phyloP scores from a whole-genome alignment of 2,797 vertebrate genomes.

The Sebastes kiyomatsui region DNA sequence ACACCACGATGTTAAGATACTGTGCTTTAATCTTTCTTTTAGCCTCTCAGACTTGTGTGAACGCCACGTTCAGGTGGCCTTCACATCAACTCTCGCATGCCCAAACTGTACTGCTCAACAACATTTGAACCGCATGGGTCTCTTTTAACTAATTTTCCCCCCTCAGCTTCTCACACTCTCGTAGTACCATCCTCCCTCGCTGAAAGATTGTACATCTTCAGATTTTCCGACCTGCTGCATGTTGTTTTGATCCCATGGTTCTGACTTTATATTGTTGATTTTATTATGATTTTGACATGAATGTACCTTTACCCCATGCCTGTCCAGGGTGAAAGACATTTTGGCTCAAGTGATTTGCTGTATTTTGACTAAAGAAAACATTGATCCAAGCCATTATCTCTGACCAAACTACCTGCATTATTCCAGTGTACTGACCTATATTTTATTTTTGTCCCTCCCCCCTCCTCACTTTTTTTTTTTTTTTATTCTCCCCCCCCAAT shows the following conservation, averaged over 20 bases:
- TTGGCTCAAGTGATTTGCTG: slow-evolving; percentile 90
- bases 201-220: slow-evolving; percentile 31
- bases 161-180: slow-evolving; percentile 16
- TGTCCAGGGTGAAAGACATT: slow-evolving; percentile 94
- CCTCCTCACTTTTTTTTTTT: slow-evolving; percentile 73
- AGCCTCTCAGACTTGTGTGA: slow-evolving; percentile 75
- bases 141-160: slow-evolving; percentile 59
- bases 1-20: slow-evolving; percentile 43
- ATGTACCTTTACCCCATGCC: slow-evolving; percentile 91
- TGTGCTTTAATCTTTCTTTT: slow-evolving; percentile 35
- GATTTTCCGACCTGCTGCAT: slow-evolving; percentile 73
- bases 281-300: slow-evolving; percentile 88
- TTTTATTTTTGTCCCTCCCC: slow-evolving; percentile 95
- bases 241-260: slow-evolving; percentile 54
- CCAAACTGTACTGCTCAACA: slow-evolving; percentile 31
- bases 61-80: slow-evolving; percentile 71
- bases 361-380: slow-evolving; percentile 86
- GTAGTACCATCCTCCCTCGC: slow-evolving; percentile 1
- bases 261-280: slow-evolving; percentile 73
- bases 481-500: slow-evolving; percentile 54
- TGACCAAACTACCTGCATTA: slow-evolving; percentile 99
- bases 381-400: slow-evolving; percentile 95
- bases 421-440: slow-evolving; percentile 99
- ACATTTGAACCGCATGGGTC: slow-evolving; percentile 77
- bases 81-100: slow-evolving; percentile 87